Base-by-base conservation (phyloP, 2,888 invertebrate genomes). In the Emmelina monodactyla region DNA sequence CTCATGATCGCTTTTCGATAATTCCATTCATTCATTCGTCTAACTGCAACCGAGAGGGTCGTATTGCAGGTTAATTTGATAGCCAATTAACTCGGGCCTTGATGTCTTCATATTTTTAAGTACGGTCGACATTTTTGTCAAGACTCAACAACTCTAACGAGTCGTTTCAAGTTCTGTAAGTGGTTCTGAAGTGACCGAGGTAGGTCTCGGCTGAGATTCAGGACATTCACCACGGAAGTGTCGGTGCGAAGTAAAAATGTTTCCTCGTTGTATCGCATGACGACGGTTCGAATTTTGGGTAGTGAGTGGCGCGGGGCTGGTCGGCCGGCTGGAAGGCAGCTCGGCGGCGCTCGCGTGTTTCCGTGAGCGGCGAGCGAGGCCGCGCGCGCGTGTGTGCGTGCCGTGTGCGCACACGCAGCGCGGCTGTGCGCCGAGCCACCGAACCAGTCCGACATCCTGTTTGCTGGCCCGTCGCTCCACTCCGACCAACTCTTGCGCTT, bases 391-490 rank as follows among this genome's bases (percentile, higher is more conserved):
- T 50, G 73, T 69, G 65, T 69, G 69, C 55, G 62, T 19, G 19
- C 5, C 38, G 49, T 37, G 39, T 37, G 39, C 34, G 25, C 30
- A 22, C 15, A 42, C 43, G 45, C 38, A 28, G 41, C 38, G 41
- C 30, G 39, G 61, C 70, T 64, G 72, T 59, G 66, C 57, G 38
- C 13, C 33, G 28, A 16, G 32, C 28, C 16, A 7, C 55, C 60
- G 65, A 73, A 79, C 79, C 79, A 79, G 79, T 79, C 78, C 62
- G 69, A 79, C 79, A 79, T 79, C 79, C 79, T 79, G 79, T 79
- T 79, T 73, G 70, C 67, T 63, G 66, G 67, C 62, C 62, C 66
- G 65, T 51, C 65, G 66, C 61, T 53, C 55, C 65, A 64, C 65
- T 60, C 52, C 56, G 65, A 53, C 52, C 70, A 67, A 65, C 75